Percentiles rank a stretch among this genome's conserved stretches.
phyloP scores from a whole-genome alignment of 2,797 vertebrate genomes.

The Mus minutoides region DNA sequence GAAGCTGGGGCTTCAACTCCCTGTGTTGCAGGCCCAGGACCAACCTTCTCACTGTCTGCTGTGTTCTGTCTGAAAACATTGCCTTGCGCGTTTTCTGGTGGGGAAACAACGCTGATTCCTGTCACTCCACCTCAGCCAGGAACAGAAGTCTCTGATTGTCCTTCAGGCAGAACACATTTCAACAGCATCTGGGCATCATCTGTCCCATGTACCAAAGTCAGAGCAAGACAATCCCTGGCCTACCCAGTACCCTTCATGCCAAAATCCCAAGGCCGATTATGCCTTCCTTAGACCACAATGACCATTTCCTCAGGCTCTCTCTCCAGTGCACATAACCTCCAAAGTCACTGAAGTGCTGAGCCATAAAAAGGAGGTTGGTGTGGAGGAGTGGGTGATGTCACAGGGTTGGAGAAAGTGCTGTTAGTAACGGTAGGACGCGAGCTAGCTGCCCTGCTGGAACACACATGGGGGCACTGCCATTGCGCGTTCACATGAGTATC shows the following conservation, averaged over 20 bases:
- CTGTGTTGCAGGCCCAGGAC: background rate
- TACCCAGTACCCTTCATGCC: background rate
- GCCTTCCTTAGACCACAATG: background rate
- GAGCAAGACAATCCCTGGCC: background rate
- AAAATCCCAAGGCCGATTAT: background rate
- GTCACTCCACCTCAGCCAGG: too few species aligned
- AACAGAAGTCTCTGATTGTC: background rate
- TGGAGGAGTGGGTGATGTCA: background rate
- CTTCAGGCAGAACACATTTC: background rate
- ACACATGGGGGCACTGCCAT: rapidly evolving
- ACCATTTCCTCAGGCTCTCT: background rate
- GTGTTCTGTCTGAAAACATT: background rate
- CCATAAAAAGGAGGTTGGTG: background rate
- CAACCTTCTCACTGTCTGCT: background rate
- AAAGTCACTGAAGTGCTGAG: too few species aligned
- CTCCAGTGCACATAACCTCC: background rate
- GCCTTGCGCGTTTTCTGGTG: background rate
- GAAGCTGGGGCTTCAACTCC: background rate
- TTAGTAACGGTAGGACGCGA: background rate
- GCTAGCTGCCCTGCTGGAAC: background rate
- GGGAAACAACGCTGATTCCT: background rate
- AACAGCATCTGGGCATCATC: background rate
- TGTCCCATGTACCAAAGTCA: background rate
- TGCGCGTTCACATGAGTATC: rapidly evolving
- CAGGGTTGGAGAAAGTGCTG: background rate